Evolutionary conservation across 2,797 vertebrate genomes (phyloP), one percentile per base, ranked within the genome.

Genomic region (Ficedula albicollis): DNA sequence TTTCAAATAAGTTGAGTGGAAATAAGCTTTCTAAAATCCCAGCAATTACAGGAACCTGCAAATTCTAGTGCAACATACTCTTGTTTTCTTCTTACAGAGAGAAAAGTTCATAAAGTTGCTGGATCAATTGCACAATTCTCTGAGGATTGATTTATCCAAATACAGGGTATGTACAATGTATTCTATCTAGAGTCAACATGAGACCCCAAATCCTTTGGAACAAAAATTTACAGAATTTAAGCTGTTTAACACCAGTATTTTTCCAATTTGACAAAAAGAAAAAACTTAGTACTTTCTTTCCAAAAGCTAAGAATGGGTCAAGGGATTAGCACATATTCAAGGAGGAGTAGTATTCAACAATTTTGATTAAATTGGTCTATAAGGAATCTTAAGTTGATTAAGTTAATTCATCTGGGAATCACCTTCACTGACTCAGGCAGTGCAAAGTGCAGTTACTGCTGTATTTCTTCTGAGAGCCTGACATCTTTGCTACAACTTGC

Each of bases 71-170:
- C 39, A 38, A 75, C 7, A 1, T 84, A 67, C 64, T 79, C 67
- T 90, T 98, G 78, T 96, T 97, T 94, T 75, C 94, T 97, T 97
- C 97, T 58, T 82, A 94, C 98, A 99, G 99, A 99, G 99, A 87
- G 99, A 99, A 97, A 99, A 99, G 96, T 99, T 99, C 97, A 99
- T 99, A 92, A 99, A 99, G 97, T 98, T 99, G 39, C 96, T 99
- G 97, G 99, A 99, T 97, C 99, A 99, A 83, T 97, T 99, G 93
- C 99, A 99, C 96, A 99, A 99, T 97, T 99, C 99, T 30, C 97
- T 99, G 96, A 98, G 99, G 98, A 99, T 99, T 49, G 99, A 99
- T 96, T 98, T 99, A 48, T 99, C 99, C 41, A 99, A 99, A 96
- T 99, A 99, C 83, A 98, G 99, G 98, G 99, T 99, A 98, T 51